Percentiles rank a stretch among this genome's conserved stretches.
phyloP scores from a whole-genome alignment of 2,888 invertebrate species.

The Drosophila helvetica region DNA sequence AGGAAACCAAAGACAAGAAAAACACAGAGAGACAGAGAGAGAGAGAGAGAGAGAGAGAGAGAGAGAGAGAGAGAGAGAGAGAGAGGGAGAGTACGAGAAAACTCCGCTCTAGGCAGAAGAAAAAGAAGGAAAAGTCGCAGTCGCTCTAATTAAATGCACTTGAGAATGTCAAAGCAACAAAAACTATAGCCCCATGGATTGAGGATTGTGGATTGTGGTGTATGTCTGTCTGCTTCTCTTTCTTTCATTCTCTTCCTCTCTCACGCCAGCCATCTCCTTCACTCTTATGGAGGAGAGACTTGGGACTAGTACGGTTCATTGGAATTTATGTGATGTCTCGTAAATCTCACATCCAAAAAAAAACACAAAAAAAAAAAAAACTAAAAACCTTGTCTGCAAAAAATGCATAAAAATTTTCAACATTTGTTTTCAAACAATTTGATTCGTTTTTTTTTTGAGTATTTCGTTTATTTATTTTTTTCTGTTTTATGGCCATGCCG shows the following conservation, averaged over 20 bases:
- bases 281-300: background rate
- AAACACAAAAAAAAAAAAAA: conserved; percentile 21
- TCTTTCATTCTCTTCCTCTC: background rate
- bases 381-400: conserved; percentile 46
- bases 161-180: conserved; percentile 60
- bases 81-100: conserved; percentile 1
- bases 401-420: conserved; percentile 65
- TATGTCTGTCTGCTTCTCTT: conserved; percentile 9
- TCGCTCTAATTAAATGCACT: conserved; percentile 74
- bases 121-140: conserved; percentile 47
- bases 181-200: conserved; percentile 22
- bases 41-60: background rate
- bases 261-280: background rate
- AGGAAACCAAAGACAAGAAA: conserved; percentile 47
- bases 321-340: conserved; percentile 76
- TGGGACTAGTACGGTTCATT: conserved; percentile 50
- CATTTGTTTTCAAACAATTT: conserved; percentile 71
- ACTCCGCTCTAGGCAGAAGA: conserved; percentile 34
- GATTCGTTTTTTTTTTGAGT: conserved; percentile 13
- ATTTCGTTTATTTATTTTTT: background rate
- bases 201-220: background rate
- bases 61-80: background rate
- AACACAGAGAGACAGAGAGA: background rate
- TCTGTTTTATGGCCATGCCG: background rate
- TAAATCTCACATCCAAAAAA: conserved; percentile 64